These are phyloP conservation scores for Eupithecia abbreviata DNA, from an alignment of 2,888 invertebrate species.

Conservation along the genomic window DNA sequence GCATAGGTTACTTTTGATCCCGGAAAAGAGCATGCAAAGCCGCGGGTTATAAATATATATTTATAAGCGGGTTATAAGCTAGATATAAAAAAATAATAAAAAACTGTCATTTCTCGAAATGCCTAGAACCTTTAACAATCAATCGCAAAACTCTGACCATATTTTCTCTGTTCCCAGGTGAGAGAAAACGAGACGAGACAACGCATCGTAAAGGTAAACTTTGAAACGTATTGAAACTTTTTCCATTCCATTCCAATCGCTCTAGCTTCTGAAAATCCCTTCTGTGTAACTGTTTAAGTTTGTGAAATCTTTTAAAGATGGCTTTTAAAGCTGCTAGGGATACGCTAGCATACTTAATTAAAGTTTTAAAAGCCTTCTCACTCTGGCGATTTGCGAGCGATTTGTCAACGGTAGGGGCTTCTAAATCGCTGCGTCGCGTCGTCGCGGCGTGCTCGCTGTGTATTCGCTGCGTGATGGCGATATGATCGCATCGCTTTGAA, in stretches of 20 bases:
- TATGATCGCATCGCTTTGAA: no score
- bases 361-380: no score
- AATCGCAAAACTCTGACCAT: conserved; percentile 28
- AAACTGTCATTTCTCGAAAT: not conserved
- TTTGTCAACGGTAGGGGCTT: no score
- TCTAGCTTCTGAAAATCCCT: conserved; percentile 17
- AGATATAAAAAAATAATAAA: not conserved
- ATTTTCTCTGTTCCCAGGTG: conserved; percentile 49
- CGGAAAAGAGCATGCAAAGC: not conserved
- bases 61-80: no score
- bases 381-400: no score
- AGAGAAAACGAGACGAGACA: conserved; percentile 11
- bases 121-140: not conserved
- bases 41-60: no score
- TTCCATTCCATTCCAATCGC: conserved; percentile 20
- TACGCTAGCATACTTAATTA: not conserved
- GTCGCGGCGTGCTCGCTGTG: no score
- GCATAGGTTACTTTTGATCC: no score
- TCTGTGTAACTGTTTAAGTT: conserved; percentile 13
- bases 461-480: no score
- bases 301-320: not conserved
- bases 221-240: conserved; percentile 27
- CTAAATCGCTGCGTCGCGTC: no score
- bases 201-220: conserved; percentile 25
- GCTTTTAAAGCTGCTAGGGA: not conserved